Evolutionary conservation across 2,797 vertebrate genomes (phyloP).

Genomic region (Rhabdophis nuchalis): DNA sequence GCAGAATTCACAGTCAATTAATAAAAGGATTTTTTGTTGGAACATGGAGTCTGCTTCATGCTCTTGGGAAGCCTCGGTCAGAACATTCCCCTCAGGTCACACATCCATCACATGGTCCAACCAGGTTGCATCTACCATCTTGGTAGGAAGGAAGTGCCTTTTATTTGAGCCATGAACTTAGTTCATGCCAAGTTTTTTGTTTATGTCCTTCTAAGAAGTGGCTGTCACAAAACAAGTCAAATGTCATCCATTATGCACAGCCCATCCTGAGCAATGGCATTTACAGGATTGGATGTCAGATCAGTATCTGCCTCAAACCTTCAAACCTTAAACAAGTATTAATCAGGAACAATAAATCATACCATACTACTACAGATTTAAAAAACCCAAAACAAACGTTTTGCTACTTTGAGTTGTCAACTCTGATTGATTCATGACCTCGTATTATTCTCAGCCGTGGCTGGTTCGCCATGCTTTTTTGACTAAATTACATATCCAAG

Average conservation of each 20-base stretch:
- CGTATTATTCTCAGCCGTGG: neutral
- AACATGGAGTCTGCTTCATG: too few relatives aligned
- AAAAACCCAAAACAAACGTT: neutral
- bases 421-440: neutral
- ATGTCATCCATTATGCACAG: neutral
- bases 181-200: neutral
- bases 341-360: neutral
- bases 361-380: neutral
- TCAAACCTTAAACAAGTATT: neutral
- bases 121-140: too few relatives aligned
- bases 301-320: neutral
- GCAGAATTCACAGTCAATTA: too few relatives aligned
- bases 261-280: neutral
- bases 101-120: too few relatives aligned
- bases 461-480: neutral
- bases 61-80: too few relatives aligned
- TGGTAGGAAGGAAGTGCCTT: neutral
- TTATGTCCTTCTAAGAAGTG: neutral
- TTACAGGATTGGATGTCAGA: neutral
- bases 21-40: too few relatives aligned
- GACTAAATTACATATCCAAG: neutral
- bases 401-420: neutral
- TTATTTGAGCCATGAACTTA: neutral
- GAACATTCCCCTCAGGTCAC: too few relatives aligned
- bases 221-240: neutral